Base-by-base conservation (phyloP, 2,113 vertebrate species). In the Myotis yumanensis region DNA sequence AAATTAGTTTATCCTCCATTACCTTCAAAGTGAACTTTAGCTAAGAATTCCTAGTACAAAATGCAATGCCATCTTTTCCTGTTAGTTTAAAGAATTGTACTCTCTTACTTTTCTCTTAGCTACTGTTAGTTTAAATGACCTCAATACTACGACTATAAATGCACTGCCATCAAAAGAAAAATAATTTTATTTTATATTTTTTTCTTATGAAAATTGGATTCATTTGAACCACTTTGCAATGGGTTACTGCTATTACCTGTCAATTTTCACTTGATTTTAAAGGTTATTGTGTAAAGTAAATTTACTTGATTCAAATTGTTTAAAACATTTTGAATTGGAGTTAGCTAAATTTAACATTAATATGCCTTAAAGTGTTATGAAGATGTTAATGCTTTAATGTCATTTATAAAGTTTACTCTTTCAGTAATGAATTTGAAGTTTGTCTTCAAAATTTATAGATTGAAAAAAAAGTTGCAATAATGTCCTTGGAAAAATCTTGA, bases 1-100 rank as follows among this genome's bases (percentile, higher is more conserved):
- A 98, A 86, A 97, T 97, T 97, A 96, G 97, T 98, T 98, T 96
- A 98, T 96, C 90, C 97, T 98, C 96, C 97, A 98, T 98, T 98
- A 97, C 91, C 83, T 98, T 97, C 79, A 96, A 96, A 97, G 28
- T 97, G 97, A 98, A 97, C 96, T 97, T 97, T 95, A 88, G 90
- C 96, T 97, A 91, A 97, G 91, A 83, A 96, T 89, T 95, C 66
- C 84, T 97, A 97, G 97, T 96, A 98, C 59, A 76, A 97, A 98
- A 97, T 90, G 95, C 73, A 94, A 98, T 97, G 90, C 73, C 90
- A 96, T 77, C 91, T 97, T 97, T 97, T 97, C 43, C 72, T 91
- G 94, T 97, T 37, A 89, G 94, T 98, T 98, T 94, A 97, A 97
- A 97, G 81, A 97, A 95, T 20, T 35, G 80, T 93, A 92, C 52